phyloP scores from a whole-genome alignment of 1,140 invertebrate species.

The Globodera rostochiensis region DNA sequence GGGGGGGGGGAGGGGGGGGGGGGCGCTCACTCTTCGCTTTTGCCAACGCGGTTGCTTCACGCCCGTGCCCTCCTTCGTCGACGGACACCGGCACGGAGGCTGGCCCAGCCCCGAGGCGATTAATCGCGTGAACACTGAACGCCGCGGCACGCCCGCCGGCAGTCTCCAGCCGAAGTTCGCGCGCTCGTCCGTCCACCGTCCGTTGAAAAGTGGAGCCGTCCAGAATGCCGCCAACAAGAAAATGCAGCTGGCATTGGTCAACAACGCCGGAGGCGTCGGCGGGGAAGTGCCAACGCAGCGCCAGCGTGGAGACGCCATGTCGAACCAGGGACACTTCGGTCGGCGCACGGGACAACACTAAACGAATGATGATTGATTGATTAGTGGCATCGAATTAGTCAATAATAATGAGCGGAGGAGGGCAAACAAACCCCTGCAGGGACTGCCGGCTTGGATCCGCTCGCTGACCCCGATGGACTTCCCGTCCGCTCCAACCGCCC shows the following conservation, averaged over 20 bases:
- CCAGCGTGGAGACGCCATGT: constrained; percentile 12
- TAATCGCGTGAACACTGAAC: constrained; percentile 44
- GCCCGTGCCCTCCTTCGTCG: background rate
- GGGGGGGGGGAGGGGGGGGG: no score
- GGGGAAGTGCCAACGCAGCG: constrained; percentile 48
- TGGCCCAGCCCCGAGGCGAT: constrained; percentile 46
- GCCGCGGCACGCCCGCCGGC: constrained; percentile 18
- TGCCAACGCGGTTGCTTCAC: background rate
- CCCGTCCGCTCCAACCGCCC: constrained; percentile 46
- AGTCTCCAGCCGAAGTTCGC: constrained; percentile 45
- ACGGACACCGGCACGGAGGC: constrained; percentile 33
- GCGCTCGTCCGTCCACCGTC: constrained; percentile 46
- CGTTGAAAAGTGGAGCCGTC: constrained; percentile 44
- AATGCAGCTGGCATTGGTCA: constrained; percentile 45
- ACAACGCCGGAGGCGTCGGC: constrained; percentile 10
- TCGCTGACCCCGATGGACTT: constrained; percentile 38
- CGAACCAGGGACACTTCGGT: constrained; percentile 30
- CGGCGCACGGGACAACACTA: constrained; percentile 43
- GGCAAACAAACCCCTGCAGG: constrained; percentile 9
- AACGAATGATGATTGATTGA: constrained; percentile 7
- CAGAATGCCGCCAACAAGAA: constrained; percentile 49
- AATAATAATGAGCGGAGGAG: background rate
- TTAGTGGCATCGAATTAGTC: no score
- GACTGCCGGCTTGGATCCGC: constrained; percentile 16
- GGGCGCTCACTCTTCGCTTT: constrained; percentile 17